Conservation (phyloP, 2,113 vertebrate genomes). For the Hippoglossus stenolepis region DNA sequence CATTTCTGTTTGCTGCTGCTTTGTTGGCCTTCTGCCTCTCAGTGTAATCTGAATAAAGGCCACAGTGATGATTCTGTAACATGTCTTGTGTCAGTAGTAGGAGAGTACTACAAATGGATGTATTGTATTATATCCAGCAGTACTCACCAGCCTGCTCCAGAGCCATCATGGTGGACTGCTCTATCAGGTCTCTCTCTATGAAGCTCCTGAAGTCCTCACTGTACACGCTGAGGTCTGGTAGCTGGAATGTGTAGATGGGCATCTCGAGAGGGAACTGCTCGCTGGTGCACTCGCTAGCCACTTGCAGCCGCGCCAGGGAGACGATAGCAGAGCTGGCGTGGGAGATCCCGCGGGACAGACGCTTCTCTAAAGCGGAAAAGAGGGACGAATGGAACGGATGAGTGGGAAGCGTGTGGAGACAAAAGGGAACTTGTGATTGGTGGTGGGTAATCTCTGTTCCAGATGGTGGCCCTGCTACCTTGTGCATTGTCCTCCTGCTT, state of each 20-base stretch:
- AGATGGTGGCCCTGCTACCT: slow-evolving; percentile 47
- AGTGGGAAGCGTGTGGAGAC: not conserved
- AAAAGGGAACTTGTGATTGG: not conserved
- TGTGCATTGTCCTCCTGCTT: slow-evolving; percentile 90
- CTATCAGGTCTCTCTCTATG: slow-evolving; percentile 96
- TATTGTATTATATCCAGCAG: not conserved
- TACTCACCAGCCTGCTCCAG: slow-evolving; percentile 95
- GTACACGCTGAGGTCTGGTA: slow-evolving; percentile 98
- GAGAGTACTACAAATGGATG: not conserved
- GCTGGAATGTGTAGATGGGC: slow-evolving; percentile 99
- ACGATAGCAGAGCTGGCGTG: slow-evolving; percentile 99
- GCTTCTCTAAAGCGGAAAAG: slow-evolving; percentile 86
- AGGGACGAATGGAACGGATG: not conserved
- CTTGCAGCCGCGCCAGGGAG: slow-evolving; percentile 94
- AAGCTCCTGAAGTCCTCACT: slow-evolving; percentile 98
- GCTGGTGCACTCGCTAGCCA: slow-evolving; percentile 92
- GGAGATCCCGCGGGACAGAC: slow-evolving; percentile 97
- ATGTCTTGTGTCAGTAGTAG: slow-evolving; percentile 16
- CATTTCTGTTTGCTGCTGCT: slow-evolving; percentile 5
- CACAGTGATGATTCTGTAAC: slow-evolving; percentile 7
- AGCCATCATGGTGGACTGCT: slow-evolving; percentile 97
- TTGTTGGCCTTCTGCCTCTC: slow-evolving; percentile 22
- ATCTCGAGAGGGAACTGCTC: slow-evolving; percentile 97
- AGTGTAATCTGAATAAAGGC: slow-evolving; percentile 15
- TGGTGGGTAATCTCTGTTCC: not conserved